phyloP scores from a whole-genome alignment of 2,888 invertebrate genomes.

The Patella depressa region DNA sequence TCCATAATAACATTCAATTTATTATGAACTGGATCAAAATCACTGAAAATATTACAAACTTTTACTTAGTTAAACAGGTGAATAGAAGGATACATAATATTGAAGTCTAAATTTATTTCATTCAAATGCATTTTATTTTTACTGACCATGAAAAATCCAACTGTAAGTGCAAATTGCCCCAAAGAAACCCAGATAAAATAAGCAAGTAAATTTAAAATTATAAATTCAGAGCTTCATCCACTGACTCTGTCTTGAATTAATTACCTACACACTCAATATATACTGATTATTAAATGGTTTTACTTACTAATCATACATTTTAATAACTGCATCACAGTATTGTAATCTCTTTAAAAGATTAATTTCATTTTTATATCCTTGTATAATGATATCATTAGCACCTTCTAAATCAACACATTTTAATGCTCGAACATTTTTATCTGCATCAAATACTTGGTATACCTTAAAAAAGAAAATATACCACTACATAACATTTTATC shows the following conservation, averaged over 20 bases:
- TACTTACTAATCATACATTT: conserved; percentile 89
- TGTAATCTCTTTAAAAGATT: conserved; percentile 85
- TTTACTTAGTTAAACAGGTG: too few species aligned
- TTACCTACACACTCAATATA: too few species aligned
- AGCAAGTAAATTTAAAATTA: too few species aligned
- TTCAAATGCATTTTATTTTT: too few species aligned
- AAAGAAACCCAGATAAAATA: too few species aligned
- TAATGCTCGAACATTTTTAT: conserved; percentile 79
- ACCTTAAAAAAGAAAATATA: conserved; percentile 50
- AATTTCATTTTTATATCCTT: conserved; percentile 91
- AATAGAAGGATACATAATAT: too few species aligned
- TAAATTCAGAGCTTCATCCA: too few species aligned
- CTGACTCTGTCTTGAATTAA: too few species aligned
- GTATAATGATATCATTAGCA: conserved; percentile 79
- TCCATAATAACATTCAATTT: conserved; percentile 90
- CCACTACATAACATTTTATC: too few species aligned
- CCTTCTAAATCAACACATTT: conserved; percentile 86
- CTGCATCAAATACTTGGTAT: conserved; percentile 78
- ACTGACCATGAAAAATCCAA: too few species aligned
- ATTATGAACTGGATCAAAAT: conserved; percentile 77
- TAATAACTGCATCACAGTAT: conserved; percentile 85
- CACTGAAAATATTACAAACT: conserved; percentile 75
- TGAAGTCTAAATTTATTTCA: too few species aligned
- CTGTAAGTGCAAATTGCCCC: too few species aligned
- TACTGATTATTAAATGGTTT: neutral